phyloP scores from a whole-genome alignment of 64 coral and sea anemone species.

The Montipora capricornis region DNA sequence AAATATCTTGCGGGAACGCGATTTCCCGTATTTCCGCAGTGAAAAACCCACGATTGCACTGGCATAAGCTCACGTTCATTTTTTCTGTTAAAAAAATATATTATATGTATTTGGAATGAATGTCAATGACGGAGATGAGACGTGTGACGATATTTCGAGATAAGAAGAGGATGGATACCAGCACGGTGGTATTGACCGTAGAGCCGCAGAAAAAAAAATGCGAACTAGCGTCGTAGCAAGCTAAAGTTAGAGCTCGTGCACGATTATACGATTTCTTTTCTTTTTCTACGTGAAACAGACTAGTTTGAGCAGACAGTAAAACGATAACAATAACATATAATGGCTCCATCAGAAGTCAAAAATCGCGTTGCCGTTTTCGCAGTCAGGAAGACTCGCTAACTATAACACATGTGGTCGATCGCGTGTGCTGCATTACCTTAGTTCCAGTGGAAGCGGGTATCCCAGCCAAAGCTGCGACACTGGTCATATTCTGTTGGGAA shows the following conservation, averaged over 20 bases:
- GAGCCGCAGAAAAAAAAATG: not conserved
- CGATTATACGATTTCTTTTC: not conserved
- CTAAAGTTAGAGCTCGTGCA: too few species aligned
- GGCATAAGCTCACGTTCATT: not conserved
- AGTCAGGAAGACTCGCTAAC: not conserved
- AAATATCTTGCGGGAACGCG: not conserved
- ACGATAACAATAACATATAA: not conserved
- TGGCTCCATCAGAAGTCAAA: slow-evolving; percentile 13
- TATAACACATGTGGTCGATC: not conserved
- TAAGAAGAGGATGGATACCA: not conserved
- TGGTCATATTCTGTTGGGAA: slow-evolving; percentile 70
- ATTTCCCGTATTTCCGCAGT: not conserved
- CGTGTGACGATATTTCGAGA: not conserved
- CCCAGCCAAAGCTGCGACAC: slow-evolving; percentile 81
- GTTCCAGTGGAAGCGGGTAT: slow-evolving; percentile 55
- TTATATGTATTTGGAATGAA: not conserved
- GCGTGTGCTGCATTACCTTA: slow-evolving; percentile 13
- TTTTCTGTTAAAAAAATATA: not conserved
- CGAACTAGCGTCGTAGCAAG: too few species aligned
- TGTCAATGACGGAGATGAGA: too few species aligned
- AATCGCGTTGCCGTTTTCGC: slow-evolving; percentile 50
- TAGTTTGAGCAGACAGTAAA: not conserved
- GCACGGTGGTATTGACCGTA: not conserved
- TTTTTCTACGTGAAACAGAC: not conserved
- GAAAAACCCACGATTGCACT: not conserved